Percentiles rank a stretch among this genome's conserved stretches.
Evolutionary conservation across 2,797 vertebrate species (phyloP).

Genomic region (Gymnothorax reevesii): DNA sequence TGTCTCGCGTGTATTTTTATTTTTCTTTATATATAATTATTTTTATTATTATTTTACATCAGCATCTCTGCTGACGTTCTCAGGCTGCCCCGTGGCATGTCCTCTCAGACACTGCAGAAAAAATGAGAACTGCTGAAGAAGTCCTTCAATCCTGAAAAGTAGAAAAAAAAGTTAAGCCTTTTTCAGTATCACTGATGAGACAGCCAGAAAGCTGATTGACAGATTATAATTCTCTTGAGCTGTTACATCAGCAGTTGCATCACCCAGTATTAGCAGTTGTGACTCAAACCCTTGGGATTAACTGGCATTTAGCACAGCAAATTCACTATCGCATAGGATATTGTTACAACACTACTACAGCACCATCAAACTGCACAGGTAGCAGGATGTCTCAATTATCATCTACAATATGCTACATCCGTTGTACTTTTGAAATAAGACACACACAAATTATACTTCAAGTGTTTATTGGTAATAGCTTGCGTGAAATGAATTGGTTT

Average conservation of each 20-base stretch:
- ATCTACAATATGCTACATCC: not conserved
- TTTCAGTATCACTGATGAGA: not conserved
- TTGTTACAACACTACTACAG: not conserved
- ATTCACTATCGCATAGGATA: not conserved
- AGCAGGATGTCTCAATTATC: not conserved
- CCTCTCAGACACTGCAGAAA: no score
- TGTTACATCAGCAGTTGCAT: conserved; percentile 19
- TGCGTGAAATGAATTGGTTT: not conserved
- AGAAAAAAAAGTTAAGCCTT: not conserved
- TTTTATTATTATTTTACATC: no score
- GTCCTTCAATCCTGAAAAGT: not conserved
- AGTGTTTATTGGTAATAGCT: not conserved
- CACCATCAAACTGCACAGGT: not conserved
- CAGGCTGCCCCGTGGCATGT: no score
- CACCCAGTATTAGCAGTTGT: not conserved
- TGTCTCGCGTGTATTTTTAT: no score
- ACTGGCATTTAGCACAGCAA: not conserved
- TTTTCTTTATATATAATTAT: no score
- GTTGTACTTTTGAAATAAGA: not conserved
- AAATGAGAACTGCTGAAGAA: no score
- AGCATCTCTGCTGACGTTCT: not conserved
- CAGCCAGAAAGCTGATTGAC: not conserved
- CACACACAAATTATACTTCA: not conserved
- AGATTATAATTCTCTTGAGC: conserved; percentile 5
- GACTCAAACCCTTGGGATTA: conserved; percentile 25